These are phyloP conservation scores for Drosophila orena DNA, from an alignment of 1,140 invertebrate species.

Conservation along the genomic window DNA sequence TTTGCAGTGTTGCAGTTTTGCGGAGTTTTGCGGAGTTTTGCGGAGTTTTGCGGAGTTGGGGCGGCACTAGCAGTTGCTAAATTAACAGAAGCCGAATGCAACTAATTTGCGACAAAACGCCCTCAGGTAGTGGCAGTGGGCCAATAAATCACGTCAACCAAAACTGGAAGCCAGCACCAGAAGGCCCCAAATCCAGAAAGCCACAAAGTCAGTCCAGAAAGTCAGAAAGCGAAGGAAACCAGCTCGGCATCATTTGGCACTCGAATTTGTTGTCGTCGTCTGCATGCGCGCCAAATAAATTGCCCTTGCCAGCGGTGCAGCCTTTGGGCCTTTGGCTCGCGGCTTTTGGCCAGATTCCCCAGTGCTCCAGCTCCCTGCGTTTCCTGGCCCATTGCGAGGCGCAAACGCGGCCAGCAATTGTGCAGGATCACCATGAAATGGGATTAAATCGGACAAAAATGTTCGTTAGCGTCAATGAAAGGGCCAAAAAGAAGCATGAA, in stretches of 20 bases:
- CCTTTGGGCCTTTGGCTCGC: slow-evolving; percentile 20
- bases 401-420: slow-evolving; percentile 63
- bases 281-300: slow-evolving; percentile 78
- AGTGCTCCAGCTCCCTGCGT: slow-evolving; percentile 1
- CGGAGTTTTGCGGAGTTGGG: too few relatives aligned
- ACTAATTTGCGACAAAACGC: slow-evolving; percentile 83
- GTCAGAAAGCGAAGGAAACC: slow-evolving; percentile 17
- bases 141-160: slow-evolving; percentile 81
- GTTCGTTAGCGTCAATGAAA: slow-evolving; percentile 83
- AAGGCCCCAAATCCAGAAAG: background rate
- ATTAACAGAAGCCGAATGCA: slow-evolving; percentile 84
- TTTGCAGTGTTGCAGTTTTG: slow-evolving; percentile 45
- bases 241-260: slow-evolving; percentile 78
- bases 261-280: slow-evolving; percentile 81
- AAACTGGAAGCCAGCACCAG: slow-evolving; percentile 49
- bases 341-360: background rate
- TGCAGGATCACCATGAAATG: slow-evolving; percentile 83
- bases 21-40: slow-evolving; percentile 27
- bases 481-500: slow-evolving; percentile 78
- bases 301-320: slow-evolving; percentile 47
- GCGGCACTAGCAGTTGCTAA: slow-evolving; percentile 55
- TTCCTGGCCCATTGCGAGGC: slow-evolving; percentile 25
- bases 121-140: slow-evolving; percentile 72
- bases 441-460: slow-evolving; percentile 84
- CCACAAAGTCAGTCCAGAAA: slow-evolving; percentile 4